These are phyloP conservation scores for Thymelicus sylvestris DNA, from an alignment of 2,888 invertebrate species.

Conservation along the genomic window DNA sequence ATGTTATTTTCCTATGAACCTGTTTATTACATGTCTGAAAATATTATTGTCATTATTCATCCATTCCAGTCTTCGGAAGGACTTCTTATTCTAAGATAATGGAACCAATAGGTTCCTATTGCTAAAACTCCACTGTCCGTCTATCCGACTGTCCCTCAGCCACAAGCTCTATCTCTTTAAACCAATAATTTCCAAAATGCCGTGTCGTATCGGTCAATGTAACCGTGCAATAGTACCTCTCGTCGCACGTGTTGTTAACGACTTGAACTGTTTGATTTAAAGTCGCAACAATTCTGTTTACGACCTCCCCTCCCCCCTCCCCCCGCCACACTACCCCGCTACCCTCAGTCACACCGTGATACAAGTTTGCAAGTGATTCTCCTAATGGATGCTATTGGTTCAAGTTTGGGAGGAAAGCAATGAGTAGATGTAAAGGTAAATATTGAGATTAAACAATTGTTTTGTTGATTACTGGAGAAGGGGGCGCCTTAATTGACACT, in stretches of 20 bases:
- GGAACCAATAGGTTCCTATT: too few relatives aligned
- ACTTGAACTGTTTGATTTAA: conserved; percentile 83
- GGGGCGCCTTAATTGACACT: background rate
- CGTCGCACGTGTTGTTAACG: conserved; percentile 80
- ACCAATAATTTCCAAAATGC: background rate
- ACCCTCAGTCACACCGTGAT: conserved; percentile 32
- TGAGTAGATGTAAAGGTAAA: conserved; percentile 31
- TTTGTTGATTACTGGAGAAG: background rate
- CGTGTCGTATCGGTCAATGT: conserved; percentile 50
- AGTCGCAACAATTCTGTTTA: conserved; percentile 81
- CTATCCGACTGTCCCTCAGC: too few relatives aligned
- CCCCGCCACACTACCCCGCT: background rate
- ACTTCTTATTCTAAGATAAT: too few relatives aligned
- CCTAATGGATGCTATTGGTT: conserved; percentile 43
- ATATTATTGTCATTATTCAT: too few relatives aligned
- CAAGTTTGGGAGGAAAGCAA: conserved; percentile 13
- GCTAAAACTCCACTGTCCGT: too few relatives aligned
- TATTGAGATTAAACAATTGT: conserved; percentile 5
- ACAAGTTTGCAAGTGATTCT: conserved; percentile 45
- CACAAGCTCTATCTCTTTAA: too few relatives aligned
- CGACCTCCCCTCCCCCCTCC: conserved; percentile 48
- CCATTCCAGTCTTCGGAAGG: too few relatives aligned
- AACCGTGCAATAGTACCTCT: conserved; percentile 47
- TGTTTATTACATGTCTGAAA: too few relatives aligned
- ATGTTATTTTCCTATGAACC: too few relatives aligned